Evolutionary conservation across 2,797 vertebrate species (phyloP).

Genomic region (Eremophila alpestris): DNA sequence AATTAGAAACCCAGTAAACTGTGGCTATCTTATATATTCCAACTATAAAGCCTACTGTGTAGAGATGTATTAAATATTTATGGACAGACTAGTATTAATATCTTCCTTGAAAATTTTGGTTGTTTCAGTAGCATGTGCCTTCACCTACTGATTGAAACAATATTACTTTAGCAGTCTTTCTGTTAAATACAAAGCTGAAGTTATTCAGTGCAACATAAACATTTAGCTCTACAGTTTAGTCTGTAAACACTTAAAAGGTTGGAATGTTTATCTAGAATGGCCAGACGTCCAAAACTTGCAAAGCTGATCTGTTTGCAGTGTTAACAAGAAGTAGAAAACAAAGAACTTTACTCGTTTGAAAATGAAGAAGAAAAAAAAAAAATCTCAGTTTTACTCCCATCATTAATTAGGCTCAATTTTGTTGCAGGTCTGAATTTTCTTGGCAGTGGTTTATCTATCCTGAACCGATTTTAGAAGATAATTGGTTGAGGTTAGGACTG

Average conservation of each 20-base stretch:
- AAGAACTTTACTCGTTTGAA: background rate
- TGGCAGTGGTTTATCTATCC: background rate
- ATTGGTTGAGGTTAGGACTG: background rate
- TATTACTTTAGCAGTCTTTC: slow-evolving; percentile 32
- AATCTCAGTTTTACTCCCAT: background rate
- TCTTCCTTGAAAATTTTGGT: background rate
- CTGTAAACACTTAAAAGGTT: slow-evolving; percentile 50
- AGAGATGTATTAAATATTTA: background rate
- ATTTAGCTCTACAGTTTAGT: slow-evolving; percentile 46
- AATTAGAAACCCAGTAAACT: background rate
- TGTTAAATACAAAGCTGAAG: slow-evolving; percentile 14
- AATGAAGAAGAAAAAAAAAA: background rate
- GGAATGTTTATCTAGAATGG: slow-evolving; percentile 51
- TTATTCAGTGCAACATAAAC: slow-evolving; percentile 43
- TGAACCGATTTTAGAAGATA: background rate
- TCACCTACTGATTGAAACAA: slow-evolving; percentile 50
- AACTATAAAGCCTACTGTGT: background rate
- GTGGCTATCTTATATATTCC: background rate
- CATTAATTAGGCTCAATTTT: background rate
- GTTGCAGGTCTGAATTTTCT: background rate
- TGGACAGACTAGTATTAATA: background rate
- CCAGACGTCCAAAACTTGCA: slow-evolving; percentile 12
- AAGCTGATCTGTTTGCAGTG: slow-evolving; percentile 7
- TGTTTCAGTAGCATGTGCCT: slow-evolving; percentile 19
- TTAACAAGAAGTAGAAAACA: background rate